Evolutionary conservation across 2,113 vertebrate genomes (phyloP), one percentile per base, ranked within the genome.

Genomic region (Puffinus mauretanicus): DNA sequence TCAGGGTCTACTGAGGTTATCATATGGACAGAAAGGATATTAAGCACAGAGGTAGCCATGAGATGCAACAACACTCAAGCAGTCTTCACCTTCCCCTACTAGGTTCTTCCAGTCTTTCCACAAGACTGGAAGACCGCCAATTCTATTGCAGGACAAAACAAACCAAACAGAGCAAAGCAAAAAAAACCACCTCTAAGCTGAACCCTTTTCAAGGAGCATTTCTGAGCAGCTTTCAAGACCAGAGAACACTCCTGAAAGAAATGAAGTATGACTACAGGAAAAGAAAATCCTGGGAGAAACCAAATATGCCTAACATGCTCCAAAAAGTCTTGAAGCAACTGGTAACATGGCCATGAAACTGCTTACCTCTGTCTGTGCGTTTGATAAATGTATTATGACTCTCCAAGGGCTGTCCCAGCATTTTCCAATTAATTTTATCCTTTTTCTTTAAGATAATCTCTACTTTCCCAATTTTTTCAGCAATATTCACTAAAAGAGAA

Each of bases 401-500:
- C 62, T 99, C 98, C 58, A 97, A 93, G 3, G 98, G 97, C 36
- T 98, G 97, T 46, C 99, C 99, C 36, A 99, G 98, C 75, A 82
- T 96, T 14, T 97, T 93, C 99, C 99, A 99, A 77, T 97, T 97
- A 32, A 91, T 58, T 38, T 82, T 97, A 44, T 96, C 94, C 86
- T 92, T 97, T 94, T 99, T 99, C 89, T 95, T 98, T 34, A 99
- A 93, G 62, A 85, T 86, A 90, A 99, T 94, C 95, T 99, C 99
- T 88, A 99, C 97, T 97, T 99, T 99, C 57, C 99, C 99, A 86
- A 99, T 96, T 47, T 98, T 98, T 96, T 92, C 97, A 66, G 97
- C 94, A 91, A 98, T 96, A 75, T 97, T 97, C 49, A 99, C 99
- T 99, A 69, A 73, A 98, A 95, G 29, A 95, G 25, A 95, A 96